phyloP scores from a whole-genome alignment of 2,888 invertebrate genomes.

The Nesidiocoris tenuis region DNA sequence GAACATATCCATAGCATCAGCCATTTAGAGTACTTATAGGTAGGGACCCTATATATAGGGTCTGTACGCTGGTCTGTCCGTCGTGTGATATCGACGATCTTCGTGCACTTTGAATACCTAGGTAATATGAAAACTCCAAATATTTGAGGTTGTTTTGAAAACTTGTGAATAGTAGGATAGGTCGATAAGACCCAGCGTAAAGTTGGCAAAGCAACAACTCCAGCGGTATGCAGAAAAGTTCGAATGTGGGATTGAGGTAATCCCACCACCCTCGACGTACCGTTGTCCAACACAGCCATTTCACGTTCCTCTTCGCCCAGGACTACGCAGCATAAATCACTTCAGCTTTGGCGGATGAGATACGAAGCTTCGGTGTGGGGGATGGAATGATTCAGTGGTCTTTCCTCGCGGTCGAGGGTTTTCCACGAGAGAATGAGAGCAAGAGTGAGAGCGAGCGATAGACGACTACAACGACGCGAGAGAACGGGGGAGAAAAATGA shows the following conservation, averaged over 20 bases:
- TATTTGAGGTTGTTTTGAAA: too few relatives aligned
- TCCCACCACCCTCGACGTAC: not conserved
- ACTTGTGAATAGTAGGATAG: too few relatives aligned
- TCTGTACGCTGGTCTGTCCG: too few relatives aligned
- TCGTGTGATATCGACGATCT: too few relatives aligned
- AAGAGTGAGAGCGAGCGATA: not conserved
- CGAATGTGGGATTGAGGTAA: constrained; percentile 29
- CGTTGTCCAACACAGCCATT: not conserved
- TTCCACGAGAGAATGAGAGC: not conserved
- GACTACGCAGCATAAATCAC: constrained; percentile 24
- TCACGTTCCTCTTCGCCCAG: constrained; percentile 2
- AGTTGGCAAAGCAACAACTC: too few relatives aligned
- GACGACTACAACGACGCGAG: too few relatives aligned
- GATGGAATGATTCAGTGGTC: constrained; percentile 32
- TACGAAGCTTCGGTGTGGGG: not conserved
- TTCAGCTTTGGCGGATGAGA: not conserved
- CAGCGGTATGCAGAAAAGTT: not conserved
- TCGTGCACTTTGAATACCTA: too few relatives aligned
- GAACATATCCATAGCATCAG: too few relatives aligned
- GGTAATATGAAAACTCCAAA: too few relatives aligned
- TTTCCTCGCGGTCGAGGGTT: constrained; percentile 2
- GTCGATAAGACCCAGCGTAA: too few relatives aligned
- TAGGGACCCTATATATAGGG: too few relatives aligned
- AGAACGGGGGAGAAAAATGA: constrained; percentile 36
- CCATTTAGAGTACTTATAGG: too few relatives aligned